Evolutionary conservation across 2,113 vertebrate species (phyloP).

Genomic region (Oreamnos americanus): DNA sequence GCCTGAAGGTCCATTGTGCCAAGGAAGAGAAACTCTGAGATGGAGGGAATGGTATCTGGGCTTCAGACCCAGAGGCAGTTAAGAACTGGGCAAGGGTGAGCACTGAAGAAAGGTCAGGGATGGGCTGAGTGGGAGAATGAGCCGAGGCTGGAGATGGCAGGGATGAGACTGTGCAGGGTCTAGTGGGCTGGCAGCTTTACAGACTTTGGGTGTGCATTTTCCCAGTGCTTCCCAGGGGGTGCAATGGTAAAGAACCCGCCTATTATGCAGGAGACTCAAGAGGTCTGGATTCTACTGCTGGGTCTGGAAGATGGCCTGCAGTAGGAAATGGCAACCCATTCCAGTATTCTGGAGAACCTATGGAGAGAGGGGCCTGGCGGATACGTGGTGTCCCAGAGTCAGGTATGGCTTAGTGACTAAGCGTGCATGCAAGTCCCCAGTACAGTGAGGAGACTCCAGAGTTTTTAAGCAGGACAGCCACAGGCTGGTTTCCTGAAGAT

Average conservation of each 20-base stretch:
- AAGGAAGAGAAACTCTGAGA: neutral
- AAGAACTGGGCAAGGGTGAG: neutral
- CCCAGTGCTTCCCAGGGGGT: neutral
- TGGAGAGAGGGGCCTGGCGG: neutral
- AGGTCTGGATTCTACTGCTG: neutral
- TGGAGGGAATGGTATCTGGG: neutral
- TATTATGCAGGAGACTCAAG: neutral
- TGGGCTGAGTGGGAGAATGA: neutral
- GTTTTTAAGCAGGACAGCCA: neutral
- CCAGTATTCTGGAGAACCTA: neutral
- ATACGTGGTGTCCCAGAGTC: neutral
- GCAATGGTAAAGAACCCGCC: neutral
- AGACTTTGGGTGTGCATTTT: neutral
- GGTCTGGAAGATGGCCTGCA: neutral
- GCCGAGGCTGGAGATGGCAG: neutral
- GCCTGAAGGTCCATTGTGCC: fast-evolving
- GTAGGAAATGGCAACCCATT: neutral
- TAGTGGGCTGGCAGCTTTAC: fast-evolving
- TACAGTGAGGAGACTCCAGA: fast-evolving
- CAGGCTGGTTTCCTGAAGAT: neutral
- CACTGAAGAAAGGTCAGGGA: neutral
- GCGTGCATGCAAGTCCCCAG: neutral
- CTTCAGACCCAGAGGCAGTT: neutral
- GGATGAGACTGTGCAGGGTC: neutral
- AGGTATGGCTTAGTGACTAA: neutral